phyloP scores from a whole-genome alignment of 2,888 invertebrate genomes.

The Drosophila algonquin region DNA sequence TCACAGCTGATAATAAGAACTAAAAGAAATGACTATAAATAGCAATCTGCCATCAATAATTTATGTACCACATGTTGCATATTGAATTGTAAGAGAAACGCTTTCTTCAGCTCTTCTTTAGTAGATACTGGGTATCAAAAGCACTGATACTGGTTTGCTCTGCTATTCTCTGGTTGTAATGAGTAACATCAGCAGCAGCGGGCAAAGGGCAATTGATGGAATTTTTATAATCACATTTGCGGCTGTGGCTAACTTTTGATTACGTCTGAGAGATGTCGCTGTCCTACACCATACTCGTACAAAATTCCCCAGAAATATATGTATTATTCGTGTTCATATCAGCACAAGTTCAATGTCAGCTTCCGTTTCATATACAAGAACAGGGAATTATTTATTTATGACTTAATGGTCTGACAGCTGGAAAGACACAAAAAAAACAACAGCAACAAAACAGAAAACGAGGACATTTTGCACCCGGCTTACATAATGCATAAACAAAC shows the following conservation, averaged over 20 bases:
- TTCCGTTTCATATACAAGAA: conserved; percentile 4
- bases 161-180: conserved; percentile 45
- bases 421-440: no score
- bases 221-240: conserved; percentile 42
- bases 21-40: no score
- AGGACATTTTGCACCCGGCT: no score
- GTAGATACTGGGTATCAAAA: not conserved
- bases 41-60: no score
- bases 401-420: conserved; percentile 40
- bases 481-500: conserved; percentile 49
- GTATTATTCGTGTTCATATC: no score
- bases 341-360: conserved; percentile 22
- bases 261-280: not conserved
- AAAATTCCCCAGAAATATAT: no score
- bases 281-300: no score
- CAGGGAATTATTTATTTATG: conserved; percentile 54
- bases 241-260: conserved; percentile 10
- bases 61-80: no score
- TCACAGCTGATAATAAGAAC: no score
- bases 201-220: conserved; percentile 29
- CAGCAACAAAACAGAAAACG: no score
- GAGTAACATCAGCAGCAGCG: conserved; percentile 18
- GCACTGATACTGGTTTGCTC: conserved; percentile 14
- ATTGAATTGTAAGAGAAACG: no score
- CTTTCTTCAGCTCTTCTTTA: no score